A percentile compares a stretch with the other conserved stretches of the same genome.
Conservation (phyloP, 2,113 vertebrate genomes). For the Pomatostomus ruficeps region DNA sequence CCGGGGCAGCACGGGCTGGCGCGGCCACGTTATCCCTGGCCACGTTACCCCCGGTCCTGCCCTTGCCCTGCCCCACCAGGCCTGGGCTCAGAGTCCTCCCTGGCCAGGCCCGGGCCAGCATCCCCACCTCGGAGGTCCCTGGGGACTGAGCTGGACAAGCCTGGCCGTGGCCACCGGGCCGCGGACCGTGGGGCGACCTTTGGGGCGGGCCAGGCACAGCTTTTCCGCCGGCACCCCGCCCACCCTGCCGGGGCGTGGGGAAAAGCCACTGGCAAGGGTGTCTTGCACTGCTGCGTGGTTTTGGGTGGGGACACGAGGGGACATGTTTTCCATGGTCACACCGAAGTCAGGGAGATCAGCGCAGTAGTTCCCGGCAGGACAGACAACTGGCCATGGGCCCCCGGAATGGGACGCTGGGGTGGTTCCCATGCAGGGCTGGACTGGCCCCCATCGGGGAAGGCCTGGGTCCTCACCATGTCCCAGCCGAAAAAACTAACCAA, state of each 20-base stretch:
- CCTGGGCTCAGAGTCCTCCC: not conserved
- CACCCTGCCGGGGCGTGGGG: not conserved
- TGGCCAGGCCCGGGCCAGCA: not conserved
- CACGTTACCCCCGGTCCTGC: not conserved
- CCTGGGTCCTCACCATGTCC: not conserved
- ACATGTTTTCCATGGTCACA: not conserved
- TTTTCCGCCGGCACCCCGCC: too few species aligned
- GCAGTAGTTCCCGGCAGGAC: not conserved
- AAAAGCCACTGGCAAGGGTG: not conserved
- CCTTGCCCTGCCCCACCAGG: not conserved
- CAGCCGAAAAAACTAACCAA: not conserved
- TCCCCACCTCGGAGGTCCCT: not conserved
- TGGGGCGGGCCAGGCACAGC: too few species aligned
- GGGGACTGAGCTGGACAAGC: not conserved
- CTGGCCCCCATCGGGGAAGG: rapidly evolving
- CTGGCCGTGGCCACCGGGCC: not conserved
- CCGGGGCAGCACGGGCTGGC: not conserved
- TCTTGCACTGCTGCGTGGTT: not conserved
- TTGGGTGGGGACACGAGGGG: not conserved
- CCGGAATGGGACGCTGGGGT: not conserved
- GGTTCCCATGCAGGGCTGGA: not conserved
- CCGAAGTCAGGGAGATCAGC: too few species aligned
- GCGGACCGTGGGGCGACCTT: rapidly evolving
- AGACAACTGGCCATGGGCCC: rapidly evolving
- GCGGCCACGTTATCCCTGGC: not conserved